Conservation (phyloP, 2,888 invertebrate species). For the Myathropa florea region DNA sequence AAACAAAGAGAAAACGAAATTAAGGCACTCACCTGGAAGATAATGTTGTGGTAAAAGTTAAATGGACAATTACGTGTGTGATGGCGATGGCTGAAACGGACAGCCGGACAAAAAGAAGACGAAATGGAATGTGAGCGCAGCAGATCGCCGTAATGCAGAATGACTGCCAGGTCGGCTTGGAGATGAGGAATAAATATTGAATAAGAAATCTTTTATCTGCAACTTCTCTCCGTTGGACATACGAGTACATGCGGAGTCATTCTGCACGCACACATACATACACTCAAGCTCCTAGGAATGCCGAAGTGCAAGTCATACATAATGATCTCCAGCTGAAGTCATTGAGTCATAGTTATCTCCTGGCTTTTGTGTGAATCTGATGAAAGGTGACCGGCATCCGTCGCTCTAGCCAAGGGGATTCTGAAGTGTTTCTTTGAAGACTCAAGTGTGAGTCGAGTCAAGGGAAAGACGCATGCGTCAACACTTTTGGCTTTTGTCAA, state of each 20-base stretch:
- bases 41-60: conserved; percentile 69
- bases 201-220: neutral
- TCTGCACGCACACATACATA: neutral
- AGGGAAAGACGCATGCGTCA: neutral
- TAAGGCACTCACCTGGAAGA: conserved; percentile 68
- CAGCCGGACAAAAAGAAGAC: conserved; percentile 38
- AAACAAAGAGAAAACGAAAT: conserved; percentile 63
- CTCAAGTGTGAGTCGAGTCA: neutral
- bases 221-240: neutral
- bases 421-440: neutral
- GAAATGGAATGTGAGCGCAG: conserved; percentile 29
- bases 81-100: conserved; percentile 40
- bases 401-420: neutral
- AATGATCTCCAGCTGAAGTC: neutral
- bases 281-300: neutral
- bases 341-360: neutral
- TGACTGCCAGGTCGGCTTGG: conserved; percentile 12
- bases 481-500: neutral
- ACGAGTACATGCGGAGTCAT: neutral
- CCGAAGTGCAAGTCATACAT: neutral
- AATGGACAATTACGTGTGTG: conserved; percentile 65
- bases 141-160: conserved; percentile 3
- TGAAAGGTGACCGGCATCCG: neutral
- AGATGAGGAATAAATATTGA: neutral
- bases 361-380: neutral